phyloP scores from a whole-genome alignment of 2,888 invertebrate species.

The Hirtodrosophila cameraria region DNA sequence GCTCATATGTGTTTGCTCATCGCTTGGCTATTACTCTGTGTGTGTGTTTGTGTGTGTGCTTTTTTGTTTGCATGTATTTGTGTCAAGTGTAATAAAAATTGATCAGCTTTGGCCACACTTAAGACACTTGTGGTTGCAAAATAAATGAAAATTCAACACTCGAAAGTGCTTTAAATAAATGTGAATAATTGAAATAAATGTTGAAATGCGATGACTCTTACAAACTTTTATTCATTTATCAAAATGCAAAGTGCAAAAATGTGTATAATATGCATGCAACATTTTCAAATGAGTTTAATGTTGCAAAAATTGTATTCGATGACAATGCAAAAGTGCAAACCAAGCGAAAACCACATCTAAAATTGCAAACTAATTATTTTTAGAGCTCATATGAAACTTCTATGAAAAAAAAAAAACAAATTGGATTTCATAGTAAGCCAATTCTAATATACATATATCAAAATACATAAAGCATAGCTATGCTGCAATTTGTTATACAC shows the following conservation, averaged over 20 bases:
- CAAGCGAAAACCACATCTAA: not conserved
- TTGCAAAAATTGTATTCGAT: constrained; percentile 10
- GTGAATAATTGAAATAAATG: constrained; percentile 60
- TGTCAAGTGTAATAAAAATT: constrained; percentile 52
- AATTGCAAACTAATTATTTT: constrained; percentile 1
- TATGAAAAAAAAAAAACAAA: no score
- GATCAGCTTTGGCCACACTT: constrained; percentile 19
- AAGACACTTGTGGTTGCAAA: not conserved
- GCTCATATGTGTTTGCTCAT: constrained; percentile 49
- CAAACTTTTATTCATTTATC: constrained; percentile 35
- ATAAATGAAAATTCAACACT: constrained; percentile 1
- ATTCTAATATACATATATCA: no score
- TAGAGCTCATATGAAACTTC: not conserved
- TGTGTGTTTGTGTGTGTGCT: constrained; percentile 1
- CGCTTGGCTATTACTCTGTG: constrained; percentile 14
- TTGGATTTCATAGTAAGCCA: no score
- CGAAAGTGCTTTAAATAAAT: constrained; percentile 28
- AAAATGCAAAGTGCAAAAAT: constrained; percentile 1
- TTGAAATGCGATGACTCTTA: constrained; percentile 27
- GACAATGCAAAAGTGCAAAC: constrained; percentile 2
- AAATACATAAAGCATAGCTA: no score
- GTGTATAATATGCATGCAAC: not conserved
- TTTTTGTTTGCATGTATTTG: not conserved
- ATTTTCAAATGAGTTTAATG: not conserved
- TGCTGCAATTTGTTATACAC: no score